phyloP scores from a whole-genome alignment of 2,888 invertebrate genomes.

The Eristalinus sepulchralis region DNA sequence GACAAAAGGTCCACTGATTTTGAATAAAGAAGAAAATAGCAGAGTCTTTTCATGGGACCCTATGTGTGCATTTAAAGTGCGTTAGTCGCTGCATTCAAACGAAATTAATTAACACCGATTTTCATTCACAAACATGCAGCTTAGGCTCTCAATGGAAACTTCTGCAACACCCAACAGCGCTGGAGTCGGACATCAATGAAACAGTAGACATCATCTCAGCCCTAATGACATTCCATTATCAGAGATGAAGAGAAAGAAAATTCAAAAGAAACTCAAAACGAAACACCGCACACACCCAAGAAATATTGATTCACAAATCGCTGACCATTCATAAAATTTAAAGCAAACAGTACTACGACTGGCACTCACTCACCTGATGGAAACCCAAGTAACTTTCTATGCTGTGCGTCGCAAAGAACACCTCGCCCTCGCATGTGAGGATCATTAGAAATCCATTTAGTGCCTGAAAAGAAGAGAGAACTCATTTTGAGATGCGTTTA shows the following conservation, averaged over 20 bases:
- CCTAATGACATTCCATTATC: conserved; percentile 25
- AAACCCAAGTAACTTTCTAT: conserved; percentile 99
- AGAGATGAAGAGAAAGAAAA: conserved; percentile 5
- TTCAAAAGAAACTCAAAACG: background rate
- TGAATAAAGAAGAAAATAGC: no score
- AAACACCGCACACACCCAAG: conserved; percentile 3
- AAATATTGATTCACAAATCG: conserved; percentile 39
- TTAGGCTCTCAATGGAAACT: background rate
- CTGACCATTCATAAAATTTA: conserved; percentile 48
- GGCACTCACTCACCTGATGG: conserved; percentile 92
- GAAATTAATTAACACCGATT: background rate
- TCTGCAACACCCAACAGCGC: background rate
- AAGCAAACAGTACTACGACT: background rate
- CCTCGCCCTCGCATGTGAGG: conserved; percentile 99
- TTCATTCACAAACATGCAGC: background rate
- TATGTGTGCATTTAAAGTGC: no score
- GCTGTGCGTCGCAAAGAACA: conserved; percentile 99
- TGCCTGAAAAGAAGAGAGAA: conserved; percentile 85
- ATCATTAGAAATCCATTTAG: conserved; percentile 99
- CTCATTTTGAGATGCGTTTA: conserved; percentile 36
- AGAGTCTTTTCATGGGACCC: no score
- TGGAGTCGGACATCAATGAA: background rate
- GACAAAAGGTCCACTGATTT: no score
- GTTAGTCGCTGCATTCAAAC: no score
- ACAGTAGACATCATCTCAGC: background rate